phyloP scores from a whole-genome alignment of 2,888 invertebrate genomes.

The Phengaris arion region DNA sequence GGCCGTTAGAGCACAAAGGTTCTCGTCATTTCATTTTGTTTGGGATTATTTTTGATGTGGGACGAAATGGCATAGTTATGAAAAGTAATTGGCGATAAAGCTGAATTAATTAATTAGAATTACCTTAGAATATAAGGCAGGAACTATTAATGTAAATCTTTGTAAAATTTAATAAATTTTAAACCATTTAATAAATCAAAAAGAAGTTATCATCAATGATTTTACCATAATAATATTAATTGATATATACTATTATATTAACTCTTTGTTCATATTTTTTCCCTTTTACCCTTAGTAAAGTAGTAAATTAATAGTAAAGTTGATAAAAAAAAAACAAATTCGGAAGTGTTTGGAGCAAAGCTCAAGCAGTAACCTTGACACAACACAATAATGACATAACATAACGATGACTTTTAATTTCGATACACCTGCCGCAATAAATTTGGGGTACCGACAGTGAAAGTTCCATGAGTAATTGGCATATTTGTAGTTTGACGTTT shows the following conservation, averaged over 20 bases:
- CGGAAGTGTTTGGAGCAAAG: conserved; percentile 3
- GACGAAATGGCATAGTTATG: background rate
- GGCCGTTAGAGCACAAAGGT: background rate
- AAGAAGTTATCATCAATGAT: too few species aligned
- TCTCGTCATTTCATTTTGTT: conserved; percentile 1
- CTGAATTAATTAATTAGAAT: background rate
- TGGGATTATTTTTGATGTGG: background rate
- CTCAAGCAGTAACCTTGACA: conserved; percentile 16
- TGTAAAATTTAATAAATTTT: too few species aligned
- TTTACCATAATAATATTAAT: too few species aligned
- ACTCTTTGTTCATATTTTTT: too few species aligned
- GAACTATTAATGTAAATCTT: too few species aligned
- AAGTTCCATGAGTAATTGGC: conserved; percentile 13
- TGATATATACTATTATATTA: too few species aligned
- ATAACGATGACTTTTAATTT: conserved; percentile 27
- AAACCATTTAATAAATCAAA: too few species aligned
- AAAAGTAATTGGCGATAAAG: background rate
- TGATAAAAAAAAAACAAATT: background rate
- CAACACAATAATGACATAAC: conserved; percentile 17
- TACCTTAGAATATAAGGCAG: background rate
- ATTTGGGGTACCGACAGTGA: conserved; percentile 20
- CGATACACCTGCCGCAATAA: conserved; percentile 20
- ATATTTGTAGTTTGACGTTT: conserved; percentile 11
- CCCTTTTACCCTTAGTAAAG: too few species aligned
- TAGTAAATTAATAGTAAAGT: too few species aligned